phyloP scores from a whole-genome alignment of 2,797 vertebrate species.

The Otus scops region DNA sequence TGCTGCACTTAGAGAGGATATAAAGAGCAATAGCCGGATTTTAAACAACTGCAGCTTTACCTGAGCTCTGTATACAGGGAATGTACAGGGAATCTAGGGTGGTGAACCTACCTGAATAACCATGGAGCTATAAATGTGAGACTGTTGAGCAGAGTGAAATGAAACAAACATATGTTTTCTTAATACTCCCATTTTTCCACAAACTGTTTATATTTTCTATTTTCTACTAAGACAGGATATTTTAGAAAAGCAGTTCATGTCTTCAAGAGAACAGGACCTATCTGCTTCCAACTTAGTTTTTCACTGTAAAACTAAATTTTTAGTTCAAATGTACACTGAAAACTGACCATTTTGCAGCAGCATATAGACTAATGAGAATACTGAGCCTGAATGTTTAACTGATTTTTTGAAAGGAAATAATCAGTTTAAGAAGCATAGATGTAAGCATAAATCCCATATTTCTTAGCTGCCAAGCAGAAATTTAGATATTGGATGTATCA shows the following conservation, averaged over 20 bases:
- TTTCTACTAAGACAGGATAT: background rate
- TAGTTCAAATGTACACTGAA: background rate
- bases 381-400: background rate
- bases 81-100: background rate
- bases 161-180: background rate
- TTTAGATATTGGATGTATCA: background rate
- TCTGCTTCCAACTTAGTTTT: background rate
- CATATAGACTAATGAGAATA: background rate
- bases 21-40: background rate
- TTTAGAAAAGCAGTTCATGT: background rate
- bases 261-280: background rate
- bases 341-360: background rate
- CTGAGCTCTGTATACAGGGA: background rate
- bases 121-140: background rate
- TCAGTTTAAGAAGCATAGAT: background rate
- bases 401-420: background rate
- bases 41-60: background rate
- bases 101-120: background rate
- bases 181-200: background rate
- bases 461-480: background rate
- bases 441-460: background rate
- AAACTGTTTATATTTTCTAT: background rate
- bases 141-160: background rate
- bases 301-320: background rate
- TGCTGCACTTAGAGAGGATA: background rate